Evolutionary conservation across 2,113 vertebrate species (phyloP), one percentile per base, ranked within the genome.

Genomic region (Centrocercus urophasianus): DNA sequence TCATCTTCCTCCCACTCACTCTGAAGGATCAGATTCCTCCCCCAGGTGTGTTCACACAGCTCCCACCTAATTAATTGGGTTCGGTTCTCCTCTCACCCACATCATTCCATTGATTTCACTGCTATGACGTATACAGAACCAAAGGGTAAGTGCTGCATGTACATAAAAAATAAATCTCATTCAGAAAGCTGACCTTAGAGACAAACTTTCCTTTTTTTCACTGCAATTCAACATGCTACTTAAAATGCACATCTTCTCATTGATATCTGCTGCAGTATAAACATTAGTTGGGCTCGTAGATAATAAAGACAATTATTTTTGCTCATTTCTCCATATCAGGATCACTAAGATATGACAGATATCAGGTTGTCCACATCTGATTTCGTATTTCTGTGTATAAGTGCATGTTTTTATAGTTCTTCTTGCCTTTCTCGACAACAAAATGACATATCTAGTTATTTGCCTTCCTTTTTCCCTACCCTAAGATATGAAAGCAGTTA

Each of bases 401-500:
- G 69, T 34, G 32, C 8, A 70, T 67, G 38, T 30, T 91, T 92
- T 96, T 90, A 86, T 80, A 89, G 57, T 48, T 65, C 25, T 67
- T 34, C 64, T 15, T 83, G 85, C 47, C 34, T 74, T 59, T 81
- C 67, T 88, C 48, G 47, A 20, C 38, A 67, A 93, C 47, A 95
- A 94, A 83, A 66, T 87, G 56, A 69, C 83, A 54, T 66, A 79
- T 90, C 76, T 78, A 83, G 56, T 93, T 94, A 86, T 93, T 90
- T 93, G 48, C 25, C 91, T 87, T 74, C 70, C 84, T 48, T 22
- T 81, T 75, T 83, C 71, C 91, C 84, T 76, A 95, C 95, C 79
- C 76, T 80, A 69, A 6, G 1, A 96, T 90, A 95, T 92, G 82
- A 95, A 96, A 95, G 92, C 74, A 75, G 45, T 93, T 95, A 81